Conservation (phyloP, 2,888 invertebrate species). For the Idaea dimidiata region DNA sequence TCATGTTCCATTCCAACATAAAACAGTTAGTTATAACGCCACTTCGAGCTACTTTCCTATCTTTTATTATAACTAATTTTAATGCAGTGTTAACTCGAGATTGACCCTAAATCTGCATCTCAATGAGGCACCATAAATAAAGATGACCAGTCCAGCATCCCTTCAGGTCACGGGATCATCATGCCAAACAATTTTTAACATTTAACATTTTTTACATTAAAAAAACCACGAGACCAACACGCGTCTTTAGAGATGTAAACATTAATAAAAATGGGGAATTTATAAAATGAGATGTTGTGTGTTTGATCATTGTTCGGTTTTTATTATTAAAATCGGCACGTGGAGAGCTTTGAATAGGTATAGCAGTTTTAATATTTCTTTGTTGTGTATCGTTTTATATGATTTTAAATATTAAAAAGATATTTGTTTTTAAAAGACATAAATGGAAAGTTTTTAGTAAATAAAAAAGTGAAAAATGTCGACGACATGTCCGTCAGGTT, state of each 20-base stretch:
- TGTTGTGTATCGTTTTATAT: neutral
- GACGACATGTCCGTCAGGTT: too few relatives aligned
- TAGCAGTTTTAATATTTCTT: neutral
- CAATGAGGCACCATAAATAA: conserved; percentile 28
- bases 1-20: neutral
- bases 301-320: neutral
- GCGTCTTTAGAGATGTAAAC: conserved; percentile 25
- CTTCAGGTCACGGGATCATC: conserved; percentile 42
- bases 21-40: neutral
- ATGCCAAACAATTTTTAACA: conserved; percentile 37
- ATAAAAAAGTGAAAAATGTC: too few relatives aligned
- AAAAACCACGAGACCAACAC: conserved; percentile 39
- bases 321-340: neutral
- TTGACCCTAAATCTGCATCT: conserved; percentile 24
- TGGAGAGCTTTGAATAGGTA: neutral
- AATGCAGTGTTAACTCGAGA: neutral
- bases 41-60: neutral
- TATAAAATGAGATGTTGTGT: conserved; percentile 8
- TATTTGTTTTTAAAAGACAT: neutral
- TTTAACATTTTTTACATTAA: conserved; percentile 23
- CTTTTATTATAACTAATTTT: neutral
- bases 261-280: conserved; percentile 20
- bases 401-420: neutral
- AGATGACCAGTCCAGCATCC: conserved; percentile 40
- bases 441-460: neutral